Evolutionary conservation across 1,140 invertebrate genomes (phyloP), one percentile per base, ranked within the genome.

Genomic region (Sesamia nonagrioides): DNA sequence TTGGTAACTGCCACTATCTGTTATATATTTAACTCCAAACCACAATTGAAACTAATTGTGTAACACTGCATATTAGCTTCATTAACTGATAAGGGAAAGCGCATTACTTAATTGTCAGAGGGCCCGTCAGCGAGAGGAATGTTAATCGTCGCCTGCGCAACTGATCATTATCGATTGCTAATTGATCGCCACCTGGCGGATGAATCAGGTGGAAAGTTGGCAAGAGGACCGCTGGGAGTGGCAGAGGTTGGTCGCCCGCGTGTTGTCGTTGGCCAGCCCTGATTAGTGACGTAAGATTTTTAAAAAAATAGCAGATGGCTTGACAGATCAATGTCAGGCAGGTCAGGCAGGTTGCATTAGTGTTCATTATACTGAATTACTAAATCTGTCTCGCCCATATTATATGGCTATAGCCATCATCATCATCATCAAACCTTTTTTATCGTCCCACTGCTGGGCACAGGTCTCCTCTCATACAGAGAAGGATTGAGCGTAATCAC

Each of bases 51-150:
- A 37, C n/a, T 27, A 54, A 27, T 74, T 74, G 15, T 17, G 35
- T 45, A 74, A 74, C 63, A 27, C 17, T 9, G 15, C n/a, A 61
- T 54, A 72, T 72, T 35, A 58, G 35, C 72, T 18, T 35, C 56
- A 61, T 75, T 61, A 84, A 77, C 73, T 48, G 80, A 80, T 75
- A 80, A 82, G 84, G 88, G 86, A 91, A 89, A 89, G 88, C 82
- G 79, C 63, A 84, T 87, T 89, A 88, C 86, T 85, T 85, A 88
- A 89, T 86, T 81, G 72, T 79, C 82, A 78, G 68, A 82, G 74
- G 76, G 81, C 80, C 54, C 72, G 75, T 50, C 56, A 48, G 61
- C 75, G 83, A 86, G 82, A 86, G 78, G 88, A 87, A 89, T 89
- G 78, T 82, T 87, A 89, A 89, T 89, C 68, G 52, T 27, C 37